These are phyloP conservation scores for Blera fallax DNA, from an alignment of 2,888 invertebrate genomes.

Conservation along the genomic window DNA sequence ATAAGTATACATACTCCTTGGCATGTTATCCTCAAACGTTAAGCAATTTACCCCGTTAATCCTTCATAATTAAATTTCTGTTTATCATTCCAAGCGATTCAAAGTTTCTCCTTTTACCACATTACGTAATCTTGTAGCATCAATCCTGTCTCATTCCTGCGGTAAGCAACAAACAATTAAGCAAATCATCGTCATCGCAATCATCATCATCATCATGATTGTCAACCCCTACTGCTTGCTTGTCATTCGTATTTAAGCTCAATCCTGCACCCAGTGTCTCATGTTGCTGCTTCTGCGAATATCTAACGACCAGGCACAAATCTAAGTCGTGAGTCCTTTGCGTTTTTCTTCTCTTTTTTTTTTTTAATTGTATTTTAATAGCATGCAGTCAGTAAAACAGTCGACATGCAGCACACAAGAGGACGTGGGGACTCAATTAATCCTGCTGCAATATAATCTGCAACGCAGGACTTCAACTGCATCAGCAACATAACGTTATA, in stretches of 20 bases:
- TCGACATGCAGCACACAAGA: constrained; percentile 22
- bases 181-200: constrained; percentile 49
- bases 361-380: constrained; percentile 68
- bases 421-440: constrained; percentile 53
- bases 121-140: constrained; percentile 40
- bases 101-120: constrained; percentile 46
- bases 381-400: constrained; percentile 56
- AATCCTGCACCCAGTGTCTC: not conserved
- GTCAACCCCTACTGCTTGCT: constrained; percentile 42
- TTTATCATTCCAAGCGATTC: constrained; percentile 47
- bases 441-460: constrained; percentile 64
- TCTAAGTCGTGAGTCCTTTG: constrained; percentile 53
- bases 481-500: constrained; percentile 1
- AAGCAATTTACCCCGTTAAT: constrained; percentile 44
- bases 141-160: constrained; percentile 35
- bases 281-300: constrained; percentile 5
- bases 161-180: constrained; percentile 63
- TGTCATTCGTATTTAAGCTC: constrained; percentile 21
- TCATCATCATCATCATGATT: constrained; percentile 42
- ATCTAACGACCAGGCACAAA: constrained; percentile 55
- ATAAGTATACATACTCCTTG: constrained; percentile 7
- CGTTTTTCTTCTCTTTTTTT: not conserved
- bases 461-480: constrained; percentile 56
- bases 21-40: constrained; percentile 9
- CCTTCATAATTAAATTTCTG: constrained; percentile 59